Base-by-base conservation (phyloP, 2,888 invertebrate species). In the Hemicrepidius hirtus region DNA sequence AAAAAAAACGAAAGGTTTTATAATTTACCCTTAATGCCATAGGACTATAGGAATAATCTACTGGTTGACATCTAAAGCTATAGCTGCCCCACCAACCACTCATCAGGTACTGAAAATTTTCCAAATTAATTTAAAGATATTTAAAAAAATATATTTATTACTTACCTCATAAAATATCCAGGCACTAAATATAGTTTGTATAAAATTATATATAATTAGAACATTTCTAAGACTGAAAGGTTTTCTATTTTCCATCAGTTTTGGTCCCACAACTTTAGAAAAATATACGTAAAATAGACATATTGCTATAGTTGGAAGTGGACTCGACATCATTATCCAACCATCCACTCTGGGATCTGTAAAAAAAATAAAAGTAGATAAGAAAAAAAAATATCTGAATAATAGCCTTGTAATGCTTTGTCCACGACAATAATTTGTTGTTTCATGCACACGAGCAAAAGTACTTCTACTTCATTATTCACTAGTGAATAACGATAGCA, bases 241-340 rank as follows among this genome's bases (percentile, higher is more conserved):
- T 87, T 96, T 95, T 77, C 96, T 90, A 86, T 96, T 94, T 81
- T 94, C 94, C 97, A 98, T 98, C 74, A 96, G 85, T 81, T 90
- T 89, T 74, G 97, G 97, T 78, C 97, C 97, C 80, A 96, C 85
- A 67, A 92, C 91, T 87, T 91, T 93, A 81, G 96, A 94, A 87
- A 96, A 89, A 88, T 95, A 94, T 80, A 97, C 93, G 88, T 98
- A 98, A 85, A 91, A 89, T 85, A 97, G 87, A 88, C 97, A 97
- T 87, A 97, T 94, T 85, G 93, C 88, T 85, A 97, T 88, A 79
- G 97, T 97, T 82, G 97, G 97, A 83, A 96, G 90, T 72, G 97
- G 97, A 80, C 96, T 95, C 83, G 94, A 93, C 97, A 98, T 98
- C 90, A 98, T 90, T 82, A 95, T 92, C 96, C 96, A 97, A 86